Percentiles rank a stretch among this genome's conserved stretches.
phyloP scores from a whole-genome alignment of 1,140 invertebrate species.

The Aleiodes sp. region DNA sequence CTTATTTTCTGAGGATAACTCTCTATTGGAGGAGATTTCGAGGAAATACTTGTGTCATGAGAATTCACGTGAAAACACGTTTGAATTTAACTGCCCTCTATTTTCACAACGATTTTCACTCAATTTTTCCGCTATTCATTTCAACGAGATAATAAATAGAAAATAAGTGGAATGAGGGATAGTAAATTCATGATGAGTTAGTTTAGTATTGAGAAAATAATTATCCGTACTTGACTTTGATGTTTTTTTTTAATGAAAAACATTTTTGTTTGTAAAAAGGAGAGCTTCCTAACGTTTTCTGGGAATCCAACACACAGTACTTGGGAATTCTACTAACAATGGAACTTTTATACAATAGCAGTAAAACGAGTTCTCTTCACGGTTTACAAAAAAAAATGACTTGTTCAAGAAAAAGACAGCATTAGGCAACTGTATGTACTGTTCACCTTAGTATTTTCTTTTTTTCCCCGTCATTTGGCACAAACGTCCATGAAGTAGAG shows the following conservation, averaged over 20 bases:
- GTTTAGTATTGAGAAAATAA: too few species aligned
- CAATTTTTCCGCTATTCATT: too few species aligned
- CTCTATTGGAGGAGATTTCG: background rate
- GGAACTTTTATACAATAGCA: background rate
- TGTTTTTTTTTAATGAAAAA: too few species aligned
- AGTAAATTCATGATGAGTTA: too few species aligned
- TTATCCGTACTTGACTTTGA: too few species aligned
- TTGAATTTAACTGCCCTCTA: background rate
- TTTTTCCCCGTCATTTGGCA: background rate
- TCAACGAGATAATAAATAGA: too few species aligned
- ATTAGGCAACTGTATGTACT: background rate
- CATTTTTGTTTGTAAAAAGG: too few species aligned
- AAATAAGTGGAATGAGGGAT: too few species aligned
- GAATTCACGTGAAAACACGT: background rate
- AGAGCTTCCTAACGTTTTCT: background rate
- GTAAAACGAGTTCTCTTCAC: background rate
- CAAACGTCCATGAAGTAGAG: background rate
- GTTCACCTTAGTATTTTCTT: too few species aligned
- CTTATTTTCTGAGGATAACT: constrained; percentile 1
- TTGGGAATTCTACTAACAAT: background rate
- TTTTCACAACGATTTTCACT: background rate
- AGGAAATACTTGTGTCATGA: constrained; percentile 12
- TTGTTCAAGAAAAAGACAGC: constrained; percentile 5
- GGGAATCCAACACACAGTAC: background rate
- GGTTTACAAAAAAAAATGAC: background rate